A percentile compares a stretch with the other conserved stretches of the same genome.
These are phyloP conservation scores for Tryphoninae sp. DNA, from an alignment of 2,888 invertebrate genomes.

Conservation along the genomic window DNA sequence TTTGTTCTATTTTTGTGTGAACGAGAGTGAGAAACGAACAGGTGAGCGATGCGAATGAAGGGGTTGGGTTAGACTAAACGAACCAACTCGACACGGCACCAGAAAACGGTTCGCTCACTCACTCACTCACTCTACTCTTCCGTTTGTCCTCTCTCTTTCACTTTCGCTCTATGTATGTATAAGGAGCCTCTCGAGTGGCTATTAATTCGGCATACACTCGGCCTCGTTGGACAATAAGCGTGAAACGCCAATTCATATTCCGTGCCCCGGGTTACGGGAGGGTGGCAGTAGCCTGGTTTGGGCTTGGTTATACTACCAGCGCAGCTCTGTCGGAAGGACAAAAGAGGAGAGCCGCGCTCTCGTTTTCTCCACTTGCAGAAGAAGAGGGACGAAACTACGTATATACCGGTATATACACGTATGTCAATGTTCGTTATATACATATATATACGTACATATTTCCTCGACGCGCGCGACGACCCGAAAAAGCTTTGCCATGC, in stretches of 20 bases:
- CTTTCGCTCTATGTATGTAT: slow-evolving; percentile 67
- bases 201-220: slow-evolving; percentile 79
- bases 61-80: slow-evolving; percentile 60
- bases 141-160: slow-evolving; percentile 9
- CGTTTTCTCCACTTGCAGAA: slow-evolving; percentile 52
- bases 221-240: slow-evolving; percentile 77
- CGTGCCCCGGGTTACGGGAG: slow-evolving; percentile 67
- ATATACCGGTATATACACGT: slow-evolving; percentile 2
- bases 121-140: slow-evolving; percentile 10
- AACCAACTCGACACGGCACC: slow-evolving; percentile 36
- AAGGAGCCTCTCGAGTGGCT: slow-evolving; percentile 76
- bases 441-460: slow-evolving; percentile 36
- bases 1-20: slow-evolving; percentile 3
- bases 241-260: slow-evolving; percentile 80
- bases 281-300: slow-evolving; percentile 44
- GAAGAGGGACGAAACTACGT: slow-evolving; percentile 58
- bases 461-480: slow-evolving; percentile 31
- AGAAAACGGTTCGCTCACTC: slow-evolving; percentile 29
- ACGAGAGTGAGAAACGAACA: slow-evolving; percentile 57
- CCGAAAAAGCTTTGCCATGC: slow-evolving; percentile 49
- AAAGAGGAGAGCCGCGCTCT: slow-evolving; percentile 68
- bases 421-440: background rate
- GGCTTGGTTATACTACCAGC: slow-evolving; percentile 62
- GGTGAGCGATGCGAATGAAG: slow-evolving; percentile 59
- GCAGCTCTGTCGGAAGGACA: slow-evolving; percentile 68